Conservation (phyloP, 1,140 invertebrate species). For the Trachymyrmex septentrionalis region DNA sequence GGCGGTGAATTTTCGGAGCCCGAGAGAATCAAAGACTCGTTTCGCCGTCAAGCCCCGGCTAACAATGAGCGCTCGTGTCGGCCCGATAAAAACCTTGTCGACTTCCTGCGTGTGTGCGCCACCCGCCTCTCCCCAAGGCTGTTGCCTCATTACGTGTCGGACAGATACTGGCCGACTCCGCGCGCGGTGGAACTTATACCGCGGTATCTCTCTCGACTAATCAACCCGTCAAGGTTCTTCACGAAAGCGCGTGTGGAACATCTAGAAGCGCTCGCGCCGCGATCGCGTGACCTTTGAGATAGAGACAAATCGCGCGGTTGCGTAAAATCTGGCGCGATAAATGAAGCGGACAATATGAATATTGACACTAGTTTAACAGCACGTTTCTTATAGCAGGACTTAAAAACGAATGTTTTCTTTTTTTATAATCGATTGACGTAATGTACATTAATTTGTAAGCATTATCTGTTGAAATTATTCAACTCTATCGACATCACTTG, state of each 20-base stretch:
- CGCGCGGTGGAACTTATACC: conserved; percentile 45
- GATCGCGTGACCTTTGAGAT: conserved; percentile 42
- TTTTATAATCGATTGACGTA: no score
- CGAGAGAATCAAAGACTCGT: conserved; percentile 30
- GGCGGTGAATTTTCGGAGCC: conserved; percentile 21
- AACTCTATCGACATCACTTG: no score
- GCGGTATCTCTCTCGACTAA: conserved; percentile 78
- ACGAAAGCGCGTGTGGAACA: conserved; percentile 52
- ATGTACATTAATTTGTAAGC: no score
- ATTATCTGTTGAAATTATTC: no score
- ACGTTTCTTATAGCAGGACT: neutral
- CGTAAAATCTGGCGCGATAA: neutral
- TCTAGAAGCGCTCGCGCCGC: conserved; percentile 17
- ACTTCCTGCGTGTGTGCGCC: conserved; percentile 85
- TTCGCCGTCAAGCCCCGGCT: conserved; percentile 39
- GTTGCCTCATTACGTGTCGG: conserved; percentile 81
- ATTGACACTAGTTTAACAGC: neutral
- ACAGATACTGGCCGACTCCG: conserved; percentile 68
- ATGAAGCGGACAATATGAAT: neutral
- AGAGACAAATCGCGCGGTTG: neutral
- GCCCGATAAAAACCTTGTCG: conserved; percentile 86
- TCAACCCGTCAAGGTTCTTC: conserved; percentile 77
- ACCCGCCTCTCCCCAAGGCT: conserved; percentile 84
- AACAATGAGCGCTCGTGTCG: conserved; percentile 75
- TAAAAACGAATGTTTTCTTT: no score